These are phyloP conservation scores for Corticium candelabrum DNA, from an alignment of 37 sponge, comb jelly and placozoan species.

Conservation along the genomic window DNA sequence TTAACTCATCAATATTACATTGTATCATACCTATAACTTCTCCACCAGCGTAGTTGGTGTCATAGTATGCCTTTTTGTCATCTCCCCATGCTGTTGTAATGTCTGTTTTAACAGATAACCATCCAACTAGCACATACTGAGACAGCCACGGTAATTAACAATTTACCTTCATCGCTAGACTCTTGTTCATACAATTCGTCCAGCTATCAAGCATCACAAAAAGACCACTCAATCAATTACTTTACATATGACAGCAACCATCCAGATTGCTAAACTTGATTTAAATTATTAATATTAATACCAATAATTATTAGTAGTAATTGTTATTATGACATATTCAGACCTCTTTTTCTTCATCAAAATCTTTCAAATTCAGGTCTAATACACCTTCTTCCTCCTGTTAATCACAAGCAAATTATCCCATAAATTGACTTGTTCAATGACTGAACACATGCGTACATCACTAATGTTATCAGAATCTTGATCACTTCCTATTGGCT, in stretches of 20 bases:
- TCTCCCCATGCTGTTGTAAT: constrained; percentile 61
- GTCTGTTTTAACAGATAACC: neutral
- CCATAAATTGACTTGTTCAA: neutral
- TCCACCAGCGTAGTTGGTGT: constrained; percentile 47
- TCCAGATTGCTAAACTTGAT: too few species aligned
- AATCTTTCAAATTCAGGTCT: neutral
- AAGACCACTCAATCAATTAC: too few species aligned
- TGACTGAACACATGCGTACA: too few species aligned
- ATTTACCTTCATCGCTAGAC: constrained; percentile 24
- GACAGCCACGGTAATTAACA: neutral
- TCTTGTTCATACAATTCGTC: neutral
- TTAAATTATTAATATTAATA: too few species aligned
- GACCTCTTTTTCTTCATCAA: neutral
- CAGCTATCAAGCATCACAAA: neutral
- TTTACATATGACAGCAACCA: too few species aligned
- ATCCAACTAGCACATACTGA: too few species aligned
- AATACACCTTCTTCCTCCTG: constrained; percentile 24
- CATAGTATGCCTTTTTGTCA: constrained; percentile 53
- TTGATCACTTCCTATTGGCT: too few species aligned
- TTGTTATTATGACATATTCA: neutral
- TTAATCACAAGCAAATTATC: constrained; percentile 5
- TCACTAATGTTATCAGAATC: too few species aligned
- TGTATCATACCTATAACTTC: neutral
- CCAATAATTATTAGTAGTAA: too few species aligned
- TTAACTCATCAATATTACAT: neutral